phyloP scores from a whole-genome alignment of 1,140 invertebrate species.

The Solenopsis invicta region DNA sequence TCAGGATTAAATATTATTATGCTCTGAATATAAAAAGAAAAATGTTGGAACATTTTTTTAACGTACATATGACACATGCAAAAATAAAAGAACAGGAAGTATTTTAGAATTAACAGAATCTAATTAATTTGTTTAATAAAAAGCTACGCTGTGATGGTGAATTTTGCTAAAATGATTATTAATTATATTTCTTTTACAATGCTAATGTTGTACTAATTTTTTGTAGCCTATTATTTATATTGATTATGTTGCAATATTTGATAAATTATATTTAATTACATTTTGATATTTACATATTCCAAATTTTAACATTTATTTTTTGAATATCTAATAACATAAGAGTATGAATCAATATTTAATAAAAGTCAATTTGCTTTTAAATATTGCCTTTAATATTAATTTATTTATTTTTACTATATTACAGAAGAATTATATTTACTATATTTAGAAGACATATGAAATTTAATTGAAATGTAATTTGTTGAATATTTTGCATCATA shows the following conservation, averaged over 20 bases:
- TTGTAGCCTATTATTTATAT: background rate
- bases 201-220: background rate
- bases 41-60: background rate
- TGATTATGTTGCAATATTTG: background rate
- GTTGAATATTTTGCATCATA: background rate
- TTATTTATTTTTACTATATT: background rate
- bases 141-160: background rate
- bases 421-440: too few species aligned
- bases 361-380: background rate
- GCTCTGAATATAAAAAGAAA: background rate
- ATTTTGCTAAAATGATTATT: background rate
- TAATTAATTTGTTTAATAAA: background rate
- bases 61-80: background rate
- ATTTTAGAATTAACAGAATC: background rate
- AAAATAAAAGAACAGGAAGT: background rate
- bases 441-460: slow-evolving; percentile 1
- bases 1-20: background rate
- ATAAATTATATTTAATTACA: background rate
- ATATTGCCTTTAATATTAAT: slow-evolving; percentile 2
- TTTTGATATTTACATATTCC: background rate
- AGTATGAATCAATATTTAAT: slow-evolving; percentile 18
- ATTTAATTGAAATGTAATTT: background rate
- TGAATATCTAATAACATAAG: background rate
- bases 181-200: background rate
- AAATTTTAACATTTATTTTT: background rate